phyloP scores from a whole-genome alignment of 2,113 vertebrate species.

The Petromus typicus region DNA sequence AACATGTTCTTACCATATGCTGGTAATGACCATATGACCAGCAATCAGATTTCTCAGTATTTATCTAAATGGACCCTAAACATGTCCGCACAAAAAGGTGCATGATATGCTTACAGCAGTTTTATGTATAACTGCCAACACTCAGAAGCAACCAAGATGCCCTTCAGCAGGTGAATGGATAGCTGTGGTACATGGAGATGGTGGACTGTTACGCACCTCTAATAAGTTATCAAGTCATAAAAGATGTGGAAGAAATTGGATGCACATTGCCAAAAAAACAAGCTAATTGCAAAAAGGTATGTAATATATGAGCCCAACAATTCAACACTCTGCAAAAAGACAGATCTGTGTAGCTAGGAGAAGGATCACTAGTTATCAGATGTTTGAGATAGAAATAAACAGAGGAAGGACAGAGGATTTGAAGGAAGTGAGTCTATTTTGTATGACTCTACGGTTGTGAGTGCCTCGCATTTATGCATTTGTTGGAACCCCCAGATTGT shows the following conservation, averaged over 20 bases:
- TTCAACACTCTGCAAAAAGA: not conserved
- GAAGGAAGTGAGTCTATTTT: not conserved
- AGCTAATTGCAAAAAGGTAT: not conserved
- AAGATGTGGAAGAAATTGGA: not conserved
- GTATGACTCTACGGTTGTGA: not conserved
- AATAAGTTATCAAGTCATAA: not conserved
- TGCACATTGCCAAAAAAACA: not conserved
- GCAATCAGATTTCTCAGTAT: not conserved
- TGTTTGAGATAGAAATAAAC: not conserved
- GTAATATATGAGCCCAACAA: not conserved
- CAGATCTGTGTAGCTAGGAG: not conserved
- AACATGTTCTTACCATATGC: not conserved
- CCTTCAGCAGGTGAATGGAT: not conserved
- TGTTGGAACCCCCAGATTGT: not conserved
- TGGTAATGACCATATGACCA: too few relatives aligned
- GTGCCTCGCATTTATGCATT: not conserved
- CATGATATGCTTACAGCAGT: not conserved
- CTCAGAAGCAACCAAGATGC: not conserved
- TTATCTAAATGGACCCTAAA: not conserved
- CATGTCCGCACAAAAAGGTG: not conserved
- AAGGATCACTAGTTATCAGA: not conserved
- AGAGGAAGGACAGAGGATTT: not conserved
- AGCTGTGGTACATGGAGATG: not conserved
- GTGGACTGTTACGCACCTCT: not conserved
- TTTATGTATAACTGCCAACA: not conserved